Conservation (phyloP, 2,113 vertebrate genomes). For the Speoplatyrhinus poulsoni region DNA sequence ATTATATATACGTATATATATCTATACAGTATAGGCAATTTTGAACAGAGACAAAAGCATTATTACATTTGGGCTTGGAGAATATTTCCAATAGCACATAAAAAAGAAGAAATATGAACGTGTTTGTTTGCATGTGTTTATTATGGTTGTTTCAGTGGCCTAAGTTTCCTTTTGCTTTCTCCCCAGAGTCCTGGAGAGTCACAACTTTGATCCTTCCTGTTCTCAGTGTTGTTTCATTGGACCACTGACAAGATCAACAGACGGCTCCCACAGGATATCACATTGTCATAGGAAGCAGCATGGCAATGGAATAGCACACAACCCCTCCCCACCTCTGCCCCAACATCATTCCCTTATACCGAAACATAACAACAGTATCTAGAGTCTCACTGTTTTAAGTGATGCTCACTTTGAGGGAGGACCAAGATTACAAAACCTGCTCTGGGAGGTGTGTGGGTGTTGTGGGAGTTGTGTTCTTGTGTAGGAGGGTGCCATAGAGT, state of each 20-base stretch:
- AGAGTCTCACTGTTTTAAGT: not conserved
- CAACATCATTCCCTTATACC: not conserved
- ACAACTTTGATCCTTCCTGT: conserved; percentile 40
- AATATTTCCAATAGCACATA: not conserved
- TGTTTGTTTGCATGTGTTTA: conserved; percentile 34
- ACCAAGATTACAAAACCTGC: not conserved
- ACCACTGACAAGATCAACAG: conserved; percentile 41
- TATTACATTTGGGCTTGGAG: not conserved
- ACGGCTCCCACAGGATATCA: conserved; percentile 12
- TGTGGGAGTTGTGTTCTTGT: not conserved
- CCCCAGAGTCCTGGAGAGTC: conserved; percentile 17
- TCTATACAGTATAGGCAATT: no score
- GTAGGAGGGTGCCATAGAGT: not conserved
- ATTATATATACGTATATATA: no score
- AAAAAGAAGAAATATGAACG: not conserved
- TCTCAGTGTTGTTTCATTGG: conserved; percentile 32
- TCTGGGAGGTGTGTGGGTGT: no score
- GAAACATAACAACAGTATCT: not conserved
- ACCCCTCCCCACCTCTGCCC: conserved; percentile 19
- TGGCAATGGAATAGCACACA: conserved; percentile 23
- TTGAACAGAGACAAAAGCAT: not conserved
- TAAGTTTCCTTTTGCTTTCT: conserved; percentile 46
- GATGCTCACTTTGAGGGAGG: not conserved
- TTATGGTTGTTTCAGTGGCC: conserved; percentile 25
- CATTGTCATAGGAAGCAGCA: conserved; percentile 24